These are phyloP conservation scores for Geopemphigus sp. DNA, from an alignment of 1,140 invertebrate genomes.

Conservation along the genomic window DNA sequence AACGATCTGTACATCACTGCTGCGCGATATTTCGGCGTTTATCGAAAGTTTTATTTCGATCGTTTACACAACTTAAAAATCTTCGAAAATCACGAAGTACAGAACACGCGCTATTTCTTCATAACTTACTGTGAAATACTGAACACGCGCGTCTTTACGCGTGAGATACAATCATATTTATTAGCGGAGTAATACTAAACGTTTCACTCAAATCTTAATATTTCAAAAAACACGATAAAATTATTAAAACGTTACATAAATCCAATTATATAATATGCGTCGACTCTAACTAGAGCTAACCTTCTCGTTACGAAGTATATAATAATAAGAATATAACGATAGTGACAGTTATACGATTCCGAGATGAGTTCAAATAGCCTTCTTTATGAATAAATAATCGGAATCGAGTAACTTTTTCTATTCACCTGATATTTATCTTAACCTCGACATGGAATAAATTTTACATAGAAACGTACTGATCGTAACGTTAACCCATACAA, in stretches of 20 bases:
- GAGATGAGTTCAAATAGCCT: neutral
- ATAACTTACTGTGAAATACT: too few species aligned
- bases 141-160: too few species aligned
- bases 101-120: neutral
- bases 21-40: neutral
- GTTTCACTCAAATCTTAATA: too few species aligned
- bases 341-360: neutral
- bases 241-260: too few species aligned
- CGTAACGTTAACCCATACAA: neutral
- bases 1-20: neutral
- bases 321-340: too few species aligned
- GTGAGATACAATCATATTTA: too few species aligned
- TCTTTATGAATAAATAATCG: neutral
- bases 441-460: slow-evolving; percentile 8
- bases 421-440: neutral
- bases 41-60: neutral
- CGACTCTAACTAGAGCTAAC: too few species aligned
- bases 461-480: slow-evolving; percentile 3
- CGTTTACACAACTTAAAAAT: neutral
- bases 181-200: too few species aligned
- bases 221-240: too few species aligned
- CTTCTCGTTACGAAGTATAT: neutral
- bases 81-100: neutral
- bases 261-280: too few species aligned
- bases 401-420: neutral